Evolutionary conservation across 2,888 invertebrate genomes (phyloP).

Genomic region (Rotaria magnacalcarata): DNA sequence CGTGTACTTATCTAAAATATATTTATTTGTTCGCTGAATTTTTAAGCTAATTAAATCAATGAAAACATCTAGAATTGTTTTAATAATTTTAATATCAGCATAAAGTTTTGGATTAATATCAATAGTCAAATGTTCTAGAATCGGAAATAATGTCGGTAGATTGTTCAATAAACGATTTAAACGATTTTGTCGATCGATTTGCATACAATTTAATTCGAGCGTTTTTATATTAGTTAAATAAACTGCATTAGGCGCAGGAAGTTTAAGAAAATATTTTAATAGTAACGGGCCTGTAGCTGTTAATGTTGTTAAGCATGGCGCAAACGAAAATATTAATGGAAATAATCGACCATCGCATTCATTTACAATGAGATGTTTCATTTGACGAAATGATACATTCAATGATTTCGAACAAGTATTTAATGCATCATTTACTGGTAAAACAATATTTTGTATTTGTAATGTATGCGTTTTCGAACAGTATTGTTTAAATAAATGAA

Average conservation of each 20-base stretch:
- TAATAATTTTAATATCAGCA: neutral
- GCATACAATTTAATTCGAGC: neutral
- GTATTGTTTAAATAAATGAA: neutral
- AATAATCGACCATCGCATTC: conserved; percentile 10
- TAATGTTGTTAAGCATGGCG: neutral
- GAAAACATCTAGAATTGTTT: neutral
- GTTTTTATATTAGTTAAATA: neutral
- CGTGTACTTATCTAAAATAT: neutral
- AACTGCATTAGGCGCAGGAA: neutral
- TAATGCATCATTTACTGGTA: neutral
- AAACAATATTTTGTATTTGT: conserved; percentile 12
- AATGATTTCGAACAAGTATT: neutral
- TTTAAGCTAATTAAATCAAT: neutral
- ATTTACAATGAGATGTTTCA: neutral
- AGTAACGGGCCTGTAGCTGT: neutral
- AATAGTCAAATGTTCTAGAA: neutral
- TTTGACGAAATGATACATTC: neutral
- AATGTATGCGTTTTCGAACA: neutral
- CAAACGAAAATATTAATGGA: neutral
- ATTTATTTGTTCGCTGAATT: conserved; percentile 22
- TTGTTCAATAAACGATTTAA: neutral
- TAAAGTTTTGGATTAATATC: conserved; percentile 16
- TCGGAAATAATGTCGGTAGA: neutral
- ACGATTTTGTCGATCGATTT: conserved; percentile 17
- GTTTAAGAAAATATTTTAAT: neutral